Evolutionary conservation across 2,113 vertebrate genomes (phyloP).

Genomic region (Neodontobutis hainanensis): DNA sequence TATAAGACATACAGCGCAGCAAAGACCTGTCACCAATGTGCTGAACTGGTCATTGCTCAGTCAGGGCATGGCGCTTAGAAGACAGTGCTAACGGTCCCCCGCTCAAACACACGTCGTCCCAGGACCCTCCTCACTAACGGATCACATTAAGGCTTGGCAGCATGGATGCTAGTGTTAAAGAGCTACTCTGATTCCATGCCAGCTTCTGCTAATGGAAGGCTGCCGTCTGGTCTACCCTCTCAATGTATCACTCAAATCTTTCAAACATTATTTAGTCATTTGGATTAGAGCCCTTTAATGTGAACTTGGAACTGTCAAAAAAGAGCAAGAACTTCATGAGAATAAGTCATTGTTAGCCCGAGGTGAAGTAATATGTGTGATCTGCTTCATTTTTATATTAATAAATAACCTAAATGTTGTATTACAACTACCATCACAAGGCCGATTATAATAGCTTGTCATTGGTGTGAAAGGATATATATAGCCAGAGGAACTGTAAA

Average conservation of each 20-base stretch:
- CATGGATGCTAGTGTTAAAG: slow-evolving; percentile 43
- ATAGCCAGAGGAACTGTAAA: too few relatives aligned
- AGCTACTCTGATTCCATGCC: slow-evolving; percentile 47
- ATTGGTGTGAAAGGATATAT: too few relatives aligned
- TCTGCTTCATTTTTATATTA: slow-evolving; percentile 14
- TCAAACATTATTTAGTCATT: not conserved
- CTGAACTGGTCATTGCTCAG: slow-evolving; percentile 29
- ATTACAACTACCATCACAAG: too few relatives aligned
- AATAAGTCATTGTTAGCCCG: not conserved
- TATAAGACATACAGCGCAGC: slow-evolving; percentile 19
- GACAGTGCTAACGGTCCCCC: slow-evolving; percentile 16
- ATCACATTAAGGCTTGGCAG: slow-evolving; percentile 59
- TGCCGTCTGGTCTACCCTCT: slow-evolving; percentile 30
- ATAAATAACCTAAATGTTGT: too few relatives aligned
- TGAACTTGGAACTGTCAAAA: not conserved
- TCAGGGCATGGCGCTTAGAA: slow-evolving; percentile 20
- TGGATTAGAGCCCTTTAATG: not conserved
- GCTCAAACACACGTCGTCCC: slow-evolving; percentile 32
- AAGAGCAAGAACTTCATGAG: not conserved
- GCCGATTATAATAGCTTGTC: too few relatives aligned
- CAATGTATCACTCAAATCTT: not conserved
- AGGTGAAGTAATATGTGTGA: too few relatives aligned
- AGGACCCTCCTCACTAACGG: slow-evolving; percentile 42
- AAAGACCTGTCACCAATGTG: slow-evolving; percentile 23
- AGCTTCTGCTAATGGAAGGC: slow-evolving; percentile 35